phyloP scores from a whole-genome alignment of 2,113 vertebrate species.

The Prolemur simus region DNA sequence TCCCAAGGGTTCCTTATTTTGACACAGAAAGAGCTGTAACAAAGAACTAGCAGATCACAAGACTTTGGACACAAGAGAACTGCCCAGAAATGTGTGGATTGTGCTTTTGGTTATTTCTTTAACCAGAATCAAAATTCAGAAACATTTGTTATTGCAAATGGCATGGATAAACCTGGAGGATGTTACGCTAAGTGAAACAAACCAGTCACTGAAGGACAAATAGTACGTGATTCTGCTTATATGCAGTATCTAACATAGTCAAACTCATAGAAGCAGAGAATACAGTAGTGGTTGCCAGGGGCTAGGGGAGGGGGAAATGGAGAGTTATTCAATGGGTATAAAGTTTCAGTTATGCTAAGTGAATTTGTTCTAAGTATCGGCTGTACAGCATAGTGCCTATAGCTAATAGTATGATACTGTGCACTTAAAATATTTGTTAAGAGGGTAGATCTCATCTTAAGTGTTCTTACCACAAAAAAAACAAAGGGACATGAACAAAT shows the following conservation, averaged over 20 bases:
- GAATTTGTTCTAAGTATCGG: not conserved
- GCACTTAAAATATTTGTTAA: not conserved
- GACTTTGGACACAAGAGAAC: not conserved
- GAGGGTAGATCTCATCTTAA: not conserved
- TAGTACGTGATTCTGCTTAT: not conserved
- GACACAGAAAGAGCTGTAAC: not conserved
- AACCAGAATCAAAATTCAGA: not conserved
- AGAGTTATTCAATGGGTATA: not conserved
- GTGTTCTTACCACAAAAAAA: not conserved
- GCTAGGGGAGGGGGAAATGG: accelerated
- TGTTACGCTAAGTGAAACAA: not conserved
- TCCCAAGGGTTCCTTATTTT: not conserved
- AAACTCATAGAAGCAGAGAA: not conserved
- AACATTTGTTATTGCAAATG: not conserved
- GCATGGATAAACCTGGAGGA: not conserved
- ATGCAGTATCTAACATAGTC: not conserved
- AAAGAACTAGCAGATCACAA: not conserved
- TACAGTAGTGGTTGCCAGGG: not conserved
- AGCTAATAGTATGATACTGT: not conserved
- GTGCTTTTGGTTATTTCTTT: not conserved
- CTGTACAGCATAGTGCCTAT: accelerated
- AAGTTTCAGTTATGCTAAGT: not conserved
- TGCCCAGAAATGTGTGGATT: not conserved
- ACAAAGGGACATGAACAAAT: not conserved
- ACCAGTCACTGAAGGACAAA: not conserved